Evolutionary conservation across 2,113 vertebrate genomes (phyloP).

Genomic region (Camelus bactrianus): DNA sequence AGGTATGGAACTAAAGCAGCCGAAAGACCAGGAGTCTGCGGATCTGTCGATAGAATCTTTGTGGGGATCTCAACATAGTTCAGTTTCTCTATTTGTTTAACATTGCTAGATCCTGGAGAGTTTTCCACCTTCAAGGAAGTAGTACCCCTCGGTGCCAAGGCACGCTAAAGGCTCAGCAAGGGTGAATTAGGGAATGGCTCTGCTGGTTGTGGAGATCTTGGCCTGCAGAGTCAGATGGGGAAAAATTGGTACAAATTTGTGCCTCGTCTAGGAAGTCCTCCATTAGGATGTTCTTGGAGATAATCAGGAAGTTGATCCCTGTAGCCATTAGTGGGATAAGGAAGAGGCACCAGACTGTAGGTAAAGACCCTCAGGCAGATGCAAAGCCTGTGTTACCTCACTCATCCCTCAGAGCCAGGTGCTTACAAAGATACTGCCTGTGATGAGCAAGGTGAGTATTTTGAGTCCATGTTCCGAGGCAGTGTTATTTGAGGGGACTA

Average conservation of each 20-base stretch:
- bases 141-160: neutral
- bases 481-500: neutral
- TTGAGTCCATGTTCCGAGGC: neutral
- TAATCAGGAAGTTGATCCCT: neutral
- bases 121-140: neutral
- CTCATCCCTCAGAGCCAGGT: neutral
- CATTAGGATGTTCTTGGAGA: neutral
- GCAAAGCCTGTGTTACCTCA: neutral
- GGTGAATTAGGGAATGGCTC: neutral
- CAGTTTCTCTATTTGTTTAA: neutral
- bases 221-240: neutral
- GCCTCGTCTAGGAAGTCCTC: neutral
- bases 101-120: neutral
- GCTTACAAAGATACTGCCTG: neutral
- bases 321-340: neutral
- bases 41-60: neutral
- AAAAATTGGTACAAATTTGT: neutral
- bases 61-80: neutral
- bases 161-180: neutral
- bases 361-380: neutral
- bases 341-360: neutral
- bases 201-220: neutral
- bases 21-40: neutral
- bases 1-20: neutral
- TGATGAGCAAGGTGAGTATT: neutral